Percentiles rank a stretch among this genome's conserved stretches.
Conservation (phyloP, 1,140 invertebrate species). For the Drosophila ironensis region DNA sequence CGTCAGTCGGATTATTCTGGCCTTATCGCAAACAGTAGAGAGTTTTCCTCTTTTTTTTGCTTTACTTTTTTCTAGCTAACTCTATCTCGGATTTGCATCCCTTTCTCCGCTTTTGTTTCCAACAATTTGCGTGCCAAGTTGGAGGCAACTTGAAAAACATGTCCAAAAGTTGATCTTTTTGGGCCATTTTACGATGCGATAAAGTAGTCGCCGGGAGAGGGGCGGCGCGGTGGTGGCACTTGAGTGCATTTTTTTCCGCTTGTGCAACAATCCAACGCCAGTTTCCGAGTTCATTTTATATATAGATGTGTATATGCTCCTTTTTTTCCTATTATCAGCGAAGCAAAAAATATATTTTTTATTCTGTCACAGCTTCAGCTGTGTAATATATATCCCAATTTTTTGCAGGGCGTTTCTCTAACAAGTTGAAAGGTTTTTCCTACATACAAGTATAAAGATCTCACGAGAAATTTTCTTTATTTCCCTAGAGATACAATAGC, state of each 20-base stretch:
- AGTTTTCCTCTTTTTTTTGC: background rate
- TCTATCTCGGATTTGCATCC: background rate
- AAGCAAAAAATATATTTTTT: constrained; percentile 9
- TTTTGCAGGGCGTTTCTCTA: constrained; percentile 9
- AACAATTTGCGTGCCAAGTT: constrained; percentile 36
- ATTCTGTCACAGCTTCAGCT: constrained; percentile 17
- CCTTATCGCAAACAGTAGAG: constrained; percentile 10
- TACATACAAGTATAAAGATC: constrained; percentile 7
- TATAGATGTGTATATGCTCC: background rate
- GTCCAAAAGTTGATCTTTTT: constrained; percentile 41
- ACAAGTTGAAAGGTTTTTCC: constrained; percentile 6
- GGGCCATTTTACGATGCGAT: constrained; percentile 11
- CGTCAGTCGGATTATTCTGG: background rate
- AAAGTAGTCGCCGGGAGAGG: background rate
- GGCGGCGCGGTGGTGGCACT: constrained; percentile 6
- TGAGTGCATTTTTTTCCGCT: constrained; percentile 38
- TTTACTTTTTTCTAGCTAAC: background rate
- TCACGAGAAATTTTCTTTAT: constrained; percentile 25
- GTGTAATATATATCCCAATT: constrained; percentile 6
- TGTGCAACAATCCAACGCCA: constrained; percentile 19
- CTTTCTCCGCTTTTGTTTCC: background rate
- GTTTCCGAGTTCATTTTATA: constrained; percentile 23
- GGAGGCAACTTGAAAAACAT: constrained; percentile 30
- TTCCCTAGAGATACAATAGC: too few relatives aligned
- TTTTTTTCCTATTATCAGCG: constrained; percentile 20